Evolutionary conservation across 2,113 vertebrate species (phyloP).

Genomic region (Brachionichthys hirsutus): DNA sequence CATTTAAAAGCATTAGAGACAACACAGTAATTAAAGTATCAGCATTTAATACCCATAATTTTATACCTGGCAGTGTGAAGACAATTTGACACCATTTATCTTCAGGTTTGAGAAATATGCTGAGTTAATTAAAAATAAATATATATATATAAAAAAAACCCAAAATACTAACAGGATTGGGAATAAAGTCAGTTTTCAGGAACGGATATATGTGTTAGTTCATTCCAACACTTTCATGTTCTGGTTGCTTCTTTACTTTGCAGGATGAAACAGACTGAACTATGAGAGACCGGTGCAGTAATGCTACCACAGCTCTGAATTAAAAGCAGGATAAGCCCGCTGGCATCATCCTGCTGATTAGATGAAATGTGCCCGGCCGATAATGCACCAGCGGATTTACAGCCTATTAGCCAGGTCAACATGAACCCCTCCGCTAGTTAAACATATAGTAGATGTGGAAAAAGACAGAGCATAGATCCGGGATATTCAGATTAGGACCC

Average conservation of each 20-base stretch:
- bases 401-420: slow-evolving; percentile 75
- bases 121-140: too few relatives aligned
- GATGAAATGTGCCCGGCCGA: slow-evolving; percentile 76
- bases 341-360: slow-evolving; percentile 78
- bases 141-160: too few relatives aligned
- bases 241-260: neutral
- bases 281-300: slow-evolving; percentile 53
- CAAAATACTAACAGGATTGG: too few relatives aligned
- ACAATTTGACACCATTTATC: too few relatives aligned
- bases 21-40: too few relatives aligned
- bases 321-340: slow-evolving; percentile 73
- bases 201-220: too few relatives aligned
- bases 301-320: slow-evolving; percentile 69
- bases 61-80: too few relatives aligned
- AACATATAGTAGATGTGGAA: slow-evolving; percentile 50
- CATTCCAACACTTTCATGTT: too few relatives aligned
- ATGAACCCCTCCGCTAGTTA: slow-evolving; percentile 66
- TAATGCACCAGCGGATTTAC: slow-evolving; percentile 76
- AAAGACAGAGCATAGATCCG: slow-evolving; percentile 47
- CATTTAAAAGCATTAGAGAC: too few relatives aligned
- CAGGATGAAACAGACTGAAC: slow-evolving; percentile 11
- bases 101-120: too few relatives aligned
- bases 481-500: slow-evolving; percentile 61
- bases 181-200: too few relatives aligned
- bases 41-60: too few relatives aligned